A percentile compares a stretch with the other conserved stretches of the same genome.
Evolutionary conservation across 2,888 invertebrate genomes (phyloP).

Genomic region (Parnassius apollo): DNA sequence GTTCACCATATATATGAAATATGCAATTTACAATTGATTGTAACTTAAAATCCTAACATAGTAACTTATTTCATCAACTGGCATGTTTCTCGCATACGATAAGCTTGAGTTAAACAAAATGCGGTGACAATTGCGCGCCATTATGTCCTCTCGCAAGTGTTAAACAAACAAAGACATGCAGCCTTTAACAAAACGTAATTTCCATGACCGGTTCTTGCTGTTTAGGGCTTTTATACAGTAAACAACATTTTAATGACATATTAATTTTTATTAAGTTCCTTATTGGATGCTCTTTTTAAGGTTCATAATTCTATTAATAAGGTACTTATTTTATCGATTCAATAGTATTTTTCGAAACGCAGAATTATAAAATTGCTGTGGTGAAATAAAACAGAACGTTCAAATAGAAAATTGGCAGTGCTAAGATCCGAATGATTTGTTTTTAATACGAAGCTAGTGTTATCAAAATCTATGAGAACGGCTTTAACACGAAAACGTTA

Average conservation of each 20-base stretch:
- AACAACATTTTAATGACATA: too few species aligned
- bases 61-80: background rate
- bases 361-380: too few species aligned
- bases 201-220: background rate
- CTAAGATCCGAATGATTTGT: too few species aligned
- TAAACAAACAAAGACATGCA: constrained; percentile 14
- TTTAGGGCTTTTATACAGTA: too few species aligned
- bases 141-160: constrained; percentile 1
- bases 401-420: too few species aligned
- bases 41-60: constrained; percentile 9
- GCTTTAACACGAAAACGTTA: too few species aligned
- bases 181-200: constrained; percentile 2
- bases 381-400: too few species aligned
- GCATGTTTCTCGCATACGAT: background rate
- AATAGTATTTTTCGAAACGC: too few species aligned
- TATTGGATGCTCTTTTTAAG: background rate
- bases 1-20: background rate
- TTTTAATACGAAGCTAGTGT: too few species aligned
- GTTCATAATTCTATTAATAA: too few species aligned
- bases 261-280: background rate
- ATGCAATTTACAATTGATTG: constrained; percentile 10
- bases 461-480: too few species aligned
- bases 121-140: background rate
- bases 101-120: constrained; percentile 6
- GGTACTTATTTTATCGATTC: too few species aligned